A percentile compares a stretch with the other conserved stretches of the same genome.
These are phyloP conservation scores for Semicossyphus pulcher DNA, from an alignment of 2,113 vertebrate genomes.

Conservation along the genomic window DNA sequence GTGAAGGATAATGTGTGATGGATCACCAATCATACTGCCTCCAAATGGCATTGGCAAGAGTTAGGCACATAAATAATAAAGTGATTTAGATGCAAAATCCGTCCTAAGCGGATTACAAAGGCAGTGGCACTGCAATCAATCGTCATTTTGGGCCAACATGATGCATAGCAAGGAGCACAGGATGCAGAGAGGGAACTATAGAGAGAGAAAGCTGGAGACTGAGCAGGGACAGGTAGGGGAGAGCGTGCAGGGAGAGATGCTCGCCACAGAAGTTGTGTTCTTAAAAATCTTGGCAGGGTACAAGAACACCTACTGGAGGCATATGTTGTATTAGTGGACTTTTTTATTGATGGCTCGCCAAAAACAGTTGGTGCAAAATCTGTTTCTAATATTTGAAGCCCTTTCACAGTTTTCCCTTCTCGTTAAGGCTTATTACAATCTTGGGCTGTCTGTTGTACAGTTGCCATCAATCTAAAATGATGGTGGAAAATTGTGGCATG, in stretches of 20 bases:
- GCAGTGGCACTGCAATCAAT: constrained; percentile 80
- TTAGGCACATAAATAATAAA: constrained; percentile 80
- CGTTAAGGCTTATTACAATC: not conserved
- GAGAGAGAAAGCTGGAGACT: constrained; percentile 1
- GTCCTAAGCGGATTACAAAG: constrained; percentile 82
- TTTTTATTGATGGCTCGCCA: not conserved
- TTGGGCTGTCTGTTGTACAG: no score
- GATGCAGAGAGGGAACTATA: constrained; percentile 51
- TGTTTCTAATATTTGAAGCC: not conserved
- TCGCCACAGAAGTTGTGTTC: not conserved
- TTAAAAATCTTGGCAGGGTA: not conserved
- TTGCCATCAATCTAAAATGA: not conserved
- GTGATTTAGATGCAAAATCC: constrained; percentile 84
- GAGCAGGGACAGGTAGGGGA: constrained; percentile 23
- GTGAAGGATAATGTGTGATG: constrained; percentile 80
- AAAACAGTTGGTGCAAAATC: not conserved
- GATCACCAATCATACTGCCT: constrained; percentile 79
- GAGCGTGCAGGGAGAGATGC: not conserved
- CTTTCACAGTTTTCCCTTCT: not conserved
- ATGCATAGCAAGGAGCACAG: constrained; percentile 73
- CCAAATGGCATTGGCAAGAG: constrained; percentile 73
- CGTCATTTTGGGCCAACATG: constrained; percentile 76
- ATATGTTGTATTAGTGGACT: not conserved
- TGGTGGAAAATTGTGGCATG: not conserved
- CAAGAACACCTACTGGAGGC: not conserved